Evolutionary conservation across 1,140 invertebrate genomes (phyloP), one percentile per base, ranked within the genome.

Genomic region (Galendromus occidentalis): DNA sequence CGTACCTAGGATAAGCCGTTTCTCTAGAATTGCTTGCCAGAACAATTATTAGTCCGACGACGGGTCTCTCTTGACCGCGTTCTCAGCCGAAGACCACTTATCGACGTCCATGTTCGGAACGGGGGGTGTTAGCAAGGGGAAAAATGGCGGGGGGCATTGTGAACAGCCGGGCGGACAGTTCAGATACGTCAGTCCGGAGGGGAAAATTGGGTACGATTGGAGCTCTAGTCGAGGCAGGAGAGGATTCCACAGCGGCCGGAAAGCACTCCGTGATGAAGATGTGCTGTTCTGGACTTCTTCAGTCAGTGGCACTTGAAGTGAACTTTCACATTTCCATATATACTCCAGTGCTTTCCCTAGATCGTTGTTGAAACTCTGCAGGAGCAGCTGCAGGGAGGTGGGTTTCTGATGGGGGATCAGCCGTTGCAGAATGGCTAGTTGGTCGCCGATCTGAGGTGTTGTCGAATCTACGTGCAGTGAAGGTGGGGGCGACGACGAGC

Each of bases 331-430:
- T 25, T 59, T 59, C 2, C n/a, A 33, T 20, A 59, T 59, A 22
- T 59, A 59, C 25, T 59, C 51, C 6, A 59, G 51, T 2, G 51
- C 51, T 25, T 59, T 59, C 25, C 51, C 51, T 14, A 59, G 20
- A 25, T 59, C 51, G 9, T 59, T 59, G 22, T 59, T 59, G 33
- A 59, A 59, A 9, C 51, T 59, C 22, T 33, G 51, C 25, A 59
- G 20, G 14, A 59, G 20, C 22, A 59, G 22, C 17, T 59, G 51
- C 14, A 59, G 51, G 17, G 25, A 59, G 17, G 51, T 59, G 22
- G 51, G 51, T 25, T 59, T 59, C 20, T 59, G 51, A 59, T 59
- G 20, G 25, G 51, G 51, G 25, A 59, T 20, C 14, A 59, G 51
- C 25, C 51, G 51, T 22, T 59, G 51, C 9, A 59, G 33, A 5